Base-by-base conservation (phyloP, 2,888 invertebrate genomes). In the Spodoptera picta region DNA sequence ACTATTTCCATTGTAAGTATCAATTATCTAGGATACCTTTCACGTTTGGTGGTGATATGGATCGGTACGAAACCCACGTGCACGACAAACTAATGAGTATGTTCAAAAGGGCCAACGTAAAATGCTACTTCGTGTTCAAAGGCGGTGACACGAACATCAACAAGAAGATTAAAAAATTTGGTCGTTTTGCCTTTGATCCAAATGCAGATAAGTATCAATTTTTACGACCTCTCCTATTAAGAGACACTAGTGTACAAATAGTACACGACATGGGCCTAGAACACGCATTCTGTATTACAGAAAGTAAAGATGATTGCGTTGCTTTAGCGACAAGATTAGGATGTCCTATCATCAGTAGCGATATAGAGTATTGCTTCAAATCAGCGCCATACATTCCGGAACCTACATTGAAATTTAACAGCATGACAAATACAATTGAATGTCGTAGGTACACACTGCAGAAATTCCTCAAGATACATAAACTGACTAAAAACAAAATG, bases 101-200 rank as follows among this genome's bases (percentile, higher is more conserved):
- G 63, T 90, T 83, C 64, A 80, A 80, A 63, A 54, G 75, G 10
- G 84, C 86, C 7, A 83, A 86, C 23, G 62, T 89, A 0, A 78
- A 74, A 55, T 88, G 87, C 48, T 82, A 81, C 54, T 70, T 87
- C 36, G 54, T 90, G 14, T 81, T 89, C 47, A 84, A 89, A 77
- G 87, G 88, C 3, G 84, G 87, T 0, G 75, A 83, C 41, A 23
- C 58, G 14, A 65, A 82, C 14, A 60, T 79, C 0, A 41, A 75
- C 1, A 65, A 58, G 31, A 77, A 70, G 58, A 54, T 82, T 1
- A 24, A 61, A 41, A 65, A 50, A 7, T 43, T 58, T 14, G 2
- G 41, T 52, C 14, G 14, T 1, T 12, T 11, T 14, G 24, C 42
- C 3, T 59, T 60, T 12, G 45, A 60, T 49, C 45, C 63, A n/a